These are phyloP conservation scores for Serilophus lunatus DNA, from an alignment of 2,113 vertebrate species.

Conservation along the genomic window DNA sequence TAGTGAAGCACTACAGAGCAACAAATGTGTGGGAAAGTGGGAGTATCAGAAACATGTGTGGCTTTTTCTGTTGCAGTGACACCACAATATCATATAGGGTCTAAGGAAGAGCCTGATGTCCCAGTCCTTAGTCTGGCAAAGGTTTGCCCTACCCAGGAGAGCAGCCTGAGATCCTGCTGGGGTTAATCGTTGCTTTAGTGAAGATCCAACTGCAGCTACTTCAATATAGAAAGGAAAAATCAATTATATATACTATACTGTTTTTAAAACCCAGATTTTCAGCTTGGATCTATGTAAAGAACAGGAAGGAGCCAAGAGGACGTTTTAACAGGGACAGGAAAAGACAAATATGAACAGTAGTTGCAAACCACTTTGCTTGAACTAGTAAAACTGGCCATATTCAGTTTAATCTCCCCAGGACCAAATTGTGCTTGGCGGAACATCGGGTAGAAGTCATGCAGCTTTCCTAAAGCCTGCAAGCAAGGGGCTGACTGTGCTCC, in stretches of 20 bases:
- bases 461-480: neutral
- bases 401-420: neutral
- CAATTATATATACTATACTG: neutral
- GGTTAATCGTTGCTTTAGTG: neutral
- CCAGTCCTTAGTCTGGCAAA: neutral
- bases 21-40: neutral
- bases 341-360: neutral
- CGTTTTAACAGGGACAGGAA: neutral
- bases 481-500: neutral
- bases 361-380: neutral
- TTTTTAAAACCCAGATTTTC: neutral
- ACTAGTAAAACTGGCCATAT: neutral
- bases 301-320: neutral
- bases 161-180: neutral
- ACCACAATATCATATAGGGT: neutral
- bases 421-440: neutral
- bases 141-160: neutral
- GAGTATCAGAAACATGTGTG: neutral
- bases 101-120: neutral
- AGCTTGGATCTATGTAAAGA: neutral
- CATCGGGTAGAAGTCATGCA: neutral
- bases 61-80: neutral
- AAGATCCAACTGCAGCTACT: neutral
- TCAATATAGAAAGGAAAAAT: neutral
- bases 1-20: neutral